Conservation (phyloP, 35 echinoderm and acorn worm genomes). For the Ophiothrix spiculata region DNA sequence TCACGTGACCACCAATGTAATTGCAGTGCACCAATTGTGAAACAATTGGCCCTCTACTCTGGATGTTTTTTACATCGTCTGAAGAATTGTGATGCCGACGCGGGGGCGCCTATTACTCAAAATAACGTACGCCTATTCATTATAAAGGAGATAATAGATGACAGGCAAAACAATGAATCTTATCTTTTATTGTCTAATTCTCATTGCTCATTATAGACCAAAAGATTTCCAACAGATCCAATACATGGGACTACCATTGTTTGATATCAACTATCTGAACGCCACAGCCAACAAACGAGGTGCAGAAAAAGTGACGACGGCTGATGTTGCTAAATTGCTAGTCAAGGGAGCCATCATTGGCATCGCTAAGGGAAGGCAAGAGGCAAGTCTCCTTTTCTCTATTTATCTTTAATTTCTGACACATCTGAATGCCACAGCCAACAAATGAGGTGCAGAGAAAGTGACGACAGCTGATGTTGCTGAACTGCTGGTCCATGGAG, state of each 20-base stretch:
- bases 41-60: too few relatives aligned
- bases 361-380: not conserved
- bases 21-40: too few relatives aligned
- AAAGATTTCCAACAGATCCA: not conserved
- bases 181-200: too few relatives aligned
- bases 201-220: not conserved
- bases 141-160: too few relatives aligned
- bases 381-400: not conserved
- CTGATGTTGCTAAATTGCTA: not conserved
- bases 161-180: too few relatives aligned
- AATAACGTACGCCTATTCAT: too few relatives aligned
- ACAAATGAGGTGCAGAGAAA: not conserved
- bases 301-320: not conserved
- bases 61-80: too few relatives aligned
- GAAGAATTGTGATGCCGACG: too few relatives aligned
- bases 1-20: too few relatives aligned
- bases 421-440: not conserved
- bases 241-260: not conserved
- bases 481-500: not conserved
- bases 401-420: too few relatives aligned
- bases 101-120: too few relatives aligned
- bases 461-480: not conserved
- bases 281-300: not conserved
- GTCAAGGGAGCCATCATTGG: not conserved
- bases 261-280: not conserved